Evolutionary conservation across 2,797 vertebrate species (phyloP), one percentile per base, ranked within the genome.

Genomic region (Coreius guichenoti): DNA sequence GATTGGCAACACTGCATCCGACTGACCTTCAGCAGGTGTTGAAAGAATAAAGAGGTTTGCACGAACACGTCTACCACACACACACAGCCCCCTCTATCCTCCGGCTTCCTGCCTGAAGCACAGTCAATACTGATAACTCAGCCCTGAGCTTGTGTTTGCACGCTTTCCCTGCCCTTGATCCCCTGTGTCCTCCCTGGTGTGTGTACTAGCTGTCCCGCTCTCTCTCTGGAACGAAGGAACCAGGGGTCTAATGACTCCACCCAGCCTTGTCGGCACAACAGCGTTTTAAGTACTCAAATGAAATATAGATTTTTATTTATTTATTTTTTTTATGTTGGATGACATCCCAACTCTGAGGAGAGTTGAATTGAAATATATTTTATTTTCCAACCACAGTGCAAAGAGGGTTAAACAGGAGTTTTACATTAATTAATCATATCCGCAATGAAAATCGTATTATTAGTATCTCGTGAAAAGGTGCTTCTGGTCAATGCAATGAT

Each of bases 81-180:
- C 80, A 84, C 67, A 81, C 61, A 79, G 45, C 29, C 47, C 19
- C 36, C 47, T 79, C 51, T 68, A 65, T 75, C 69, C 26, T n/a
- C 56, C 56, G 17, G 77, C n/a, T 81, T 85, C 86, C 86, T 80
- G 74, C 72, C 77, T 56, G 77, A 73, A 86, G 78, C 83, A 51
- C 17, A 87, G 94, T 95, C 95, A 83, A 95, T 95, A 90, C 89
- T 89, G 94, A 92, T 94, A 95, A 95, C 94, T 93, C 91, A 56
- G 87, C 90, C 87, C 86, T 83, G 74, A 88, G 90, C 87, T 92
- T 92, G 92, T 90, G 90, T 90, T 92, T 87, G 90, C 94, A 94
- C 91, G 92, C 88, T 88, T 92, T 90, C 58, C 77, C 81, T 89
- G 82, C 84, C 79, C 79, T 80, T 80, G 80, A 72, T 90, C 81